Percentiles rank a stretch among this genome's conserved stretches.
Evolutionary conservation across 2,888 invertebrate genomes (phyloP).

Genomic region (Hylaea fasciaria): DNA sequence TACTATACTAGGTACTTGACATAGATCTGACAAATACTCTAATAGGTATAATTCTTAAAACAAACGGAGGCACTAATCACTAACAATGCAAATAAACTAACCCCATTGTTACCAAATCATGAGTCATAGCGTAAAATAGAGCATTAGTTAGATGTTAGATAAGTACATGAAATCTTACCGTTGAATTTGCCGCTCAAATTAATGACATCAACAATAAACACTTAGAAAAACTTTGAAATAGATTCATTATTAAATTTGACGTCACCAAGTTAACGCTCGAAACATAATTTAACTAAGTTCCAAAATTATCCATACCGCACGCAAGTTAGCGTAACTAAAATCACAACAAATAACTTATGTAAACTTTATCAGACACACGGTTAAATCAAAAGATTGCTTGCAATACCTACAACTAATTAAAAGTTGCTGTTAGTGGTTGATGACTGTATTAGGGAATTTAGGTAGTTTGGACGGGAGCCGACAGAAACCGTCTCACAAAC

Average conservation of each 20-base stretch:
- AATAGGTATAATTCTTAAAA: constrained; percentile 7
- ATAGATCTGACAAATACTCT: not conserved
- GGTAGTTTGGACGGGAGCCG: constrained; percentile 18
- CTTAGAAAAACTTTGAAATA: constrained; percentile 25
- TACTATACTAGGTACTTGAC: not conserved
- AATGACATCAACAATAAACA: constrained; percentile 44
- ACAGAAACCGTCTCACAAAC: constrained; percentile 48
- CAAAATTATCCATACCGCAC: constrained; percentile 14
- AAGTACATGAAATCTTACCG: constrained; percentile 43
- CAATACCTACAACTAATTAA: not conserved
- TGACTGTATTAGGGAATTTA: not conserved
- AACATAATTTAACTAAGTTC: constrained; percentile 22
- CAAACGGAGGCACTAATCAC: not conserved
- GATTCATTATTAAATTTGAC: not conserved
- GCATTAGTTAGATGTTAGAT: constrained; percentile 38
- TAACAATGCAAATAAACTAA: constrained; percentile 21
- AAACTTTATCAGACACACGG: constrained; percentile 10
- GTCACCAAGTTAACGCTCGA: constrained; percentile 5
- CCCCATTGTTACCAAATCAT: constrained; percentile 50
- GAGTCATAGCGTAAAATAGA: constrained; percentile 57
- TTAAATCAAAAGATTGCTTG: constrained; percentile 2
- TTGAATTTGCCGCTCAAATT: constrained; percentile 62
- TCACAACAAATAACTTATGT: constrained; percentile 4
- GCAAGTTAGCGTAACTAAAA: constrained; percentile 3
- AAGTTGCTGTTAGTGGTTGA: constrained; percentile 19